Evolutionary conservation across 2,797 vertebrate species (phyloP), one percentile per base, ranked within the genome.

Genomic region (Coccyzus lansbergi): DNA sequence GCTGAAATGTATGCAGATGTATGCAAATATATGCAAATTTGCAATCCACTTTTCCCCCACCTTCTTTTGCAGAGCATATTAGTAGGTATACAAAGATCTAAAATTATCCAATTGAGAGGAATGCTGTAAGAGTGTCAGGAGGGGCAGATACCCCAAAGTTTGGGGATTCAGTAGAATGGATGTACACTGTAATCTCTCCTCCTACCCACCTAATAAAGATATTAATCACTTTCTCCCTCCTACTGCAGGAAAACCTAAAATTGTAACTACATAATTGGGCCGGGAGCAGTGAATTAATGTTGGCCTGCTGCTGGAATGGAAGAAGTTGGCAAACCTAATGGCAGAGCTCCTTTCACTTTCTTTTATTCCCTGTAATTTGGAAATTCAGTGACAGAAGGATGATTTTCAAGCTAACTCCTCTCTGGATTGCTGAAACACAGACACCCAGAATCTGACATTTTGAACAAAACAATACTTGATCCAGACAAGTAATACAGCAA

Each of bases 301-400:
- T 91, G 82, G 36, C 85, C 76, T 84, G 84, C 59, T 96, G 67
- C 69, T 94, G 72, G 81, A 94, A 63, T 84, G 58, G 76, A 83
- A 92, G 67, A 58, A 76, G 20, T 62, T 96, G 95, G 91, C 95
- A 97, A 95, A 90, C 17, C 42, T 86, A 56, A 88, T 46, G 87
- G 63, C 70, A 84, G 48, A 92, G 62, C 53, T 92, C 78, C 76
- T 90, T 94, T 86, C 78, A 70, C 53, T 91, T 26, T 11, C 10
- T 55, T 82, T 93, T 86, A 67, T 2, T 1, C 31, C 21, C 58
- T 75, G 33, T 60, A 93, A 96, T 96, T 92, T 95, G 82, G 87
- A 96, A 96, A 96, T 96, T 93, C 90, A 86, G 83, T 92, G 92
- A 93, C 96, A 96, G 94, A 97, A 96, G 95, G 96, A 96, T 95